phyloP scores from a whole-genome alignment of 2,888 invertebrate species.

The Encarsia formosa region DNA sequence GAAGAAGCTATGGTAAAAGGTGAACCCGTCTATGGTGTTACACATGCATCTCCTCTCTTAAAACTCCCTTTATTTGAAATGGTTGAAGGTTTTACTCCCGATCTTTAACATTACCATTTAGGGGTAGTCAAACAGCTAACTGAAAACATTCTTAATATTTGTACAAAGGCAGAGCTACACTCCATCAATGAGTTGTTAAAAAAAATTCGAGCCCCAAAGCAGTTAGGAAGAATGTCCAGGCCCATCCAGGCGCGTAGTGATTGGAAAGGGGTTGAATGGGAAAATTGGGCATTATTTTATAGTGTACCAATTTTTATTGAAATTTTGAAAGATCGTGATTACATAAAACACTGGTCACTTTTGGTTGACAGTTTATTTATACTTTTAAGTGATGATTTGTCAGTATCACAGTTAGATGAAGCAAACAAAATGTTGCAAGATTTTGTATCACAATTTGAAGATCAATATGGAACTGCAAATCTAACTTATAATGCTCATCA shows the following conservation, averaged over 20 bases:
- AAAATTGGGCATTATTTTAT: slow-evolving; percentile 1
- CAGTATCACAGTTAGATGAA: not conserved
- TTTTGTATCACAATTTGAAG: not conserved
- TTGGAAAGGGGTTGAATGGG: not conserved
- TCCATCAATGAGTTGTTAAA: not conserved
- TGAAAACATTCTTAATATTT: not conserved
- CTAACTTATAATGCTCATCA: not conserved
- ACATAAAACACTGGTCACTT: not conserved
- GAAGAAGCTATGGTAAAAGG: too few species aligned
- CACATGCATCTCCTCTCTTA: slow-evolving; percentile 2
- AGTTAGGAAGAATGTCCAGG: not conserved
- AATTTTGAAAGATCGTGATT: not conserved
- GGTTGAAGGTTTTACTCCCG: slow-evolving; percentile 1
- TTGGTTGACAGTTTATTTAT: not conserved
- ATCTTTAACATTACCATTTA: slow-evolving; percentile 1
- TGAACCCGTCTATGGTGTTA: too few species aligned
- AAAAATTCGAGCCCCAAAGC: not conserved
- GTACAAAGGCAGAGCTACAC: not conserved
- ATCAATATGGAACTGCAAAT: not conserved
- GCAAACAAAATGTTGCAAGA: not conserved
- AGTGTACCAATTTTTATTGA: not conserved
- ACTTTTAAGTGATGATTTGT: not conserved
- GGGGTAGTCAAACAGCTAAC: not conserved
- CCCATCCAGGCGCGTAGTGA: not conserved
- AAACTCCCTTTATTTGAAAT: not conserved